These are phyloP conservation scores for Pogonomyrmex barbatus DNA, from an alignment of 1,140 invertebrate genomes.

Conservation along the genomic window DNA sequence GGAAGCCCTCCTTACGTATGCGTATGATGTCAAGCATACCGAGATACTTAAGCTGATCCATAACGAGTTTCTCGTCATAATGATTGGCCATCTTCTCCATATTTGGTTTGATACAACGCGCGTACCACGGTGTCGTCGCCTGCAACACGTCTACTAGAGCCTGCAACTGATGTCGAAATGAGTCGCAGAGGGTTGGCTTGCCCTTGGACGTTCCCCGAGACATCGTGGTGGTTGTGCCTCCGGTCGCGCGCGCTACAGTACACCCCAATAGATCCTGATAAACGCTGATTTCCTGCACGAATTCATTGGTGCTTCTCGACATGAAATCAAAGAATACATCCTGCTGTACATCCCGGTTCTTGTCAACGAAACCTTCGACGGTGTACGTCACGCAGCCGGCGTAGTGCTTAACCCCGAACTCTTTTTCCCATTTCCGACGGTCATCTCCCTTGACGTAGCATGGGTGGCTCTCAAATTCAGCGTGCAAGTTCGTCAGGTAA, in stretches of 20 bases:
- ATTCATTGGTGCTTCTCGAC: slow-evolving; percentile 93
- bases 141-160: slow-evolving; percentile 96
- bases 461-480: slow-evolving; percentile 94
- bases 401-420: slow-evolving; percentile 97
- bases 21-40: slow-evolving; percentile 98
- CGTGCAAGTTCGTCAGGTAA: slow-evolving; percentile 95
- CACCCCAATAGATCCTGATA: slow-evolving; percentile 89
- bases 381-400: slow-evolving; percentile 97
- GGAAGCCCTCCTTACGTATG: slow-evolving; percentile 97
- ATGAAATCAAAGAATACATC: slow-evolving; percentile 98
- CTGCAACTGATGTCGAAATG: slow-evolving; percentile 96
- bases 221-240: slow-evolving; percentile 88
- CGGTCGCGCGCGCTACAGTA: slow-evolving; percentile 80
- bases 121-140: slow-evolving; percentile 97
- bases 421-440: slow-evolving; percentile 95
- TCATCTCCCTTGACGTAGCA: slow-evolving; percentile 96
- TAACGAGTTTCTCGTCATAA: slow-evolving; percentile 93
- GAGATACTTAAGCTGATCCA: slow-evolving; percentile 96
- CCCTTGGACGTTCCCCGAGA: slow-evolving; percentile 95
- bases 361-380: slow-evolving; percentile 98
- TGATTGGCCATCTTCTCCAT: slow-evolving; percentile 93
- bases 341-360: slow-evolving; percentile 98
- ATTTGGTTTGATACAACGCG: slow-evolving; percentile 98
- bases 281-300: slow-evolving; percentile 95
- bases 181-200: slow-evolving; percentile 97